These are phyloP conservation scores for Philereme transversata DNA, from an alignment of 2,888 invertebrate genomes.

Conservation along the genomic window DNA sequence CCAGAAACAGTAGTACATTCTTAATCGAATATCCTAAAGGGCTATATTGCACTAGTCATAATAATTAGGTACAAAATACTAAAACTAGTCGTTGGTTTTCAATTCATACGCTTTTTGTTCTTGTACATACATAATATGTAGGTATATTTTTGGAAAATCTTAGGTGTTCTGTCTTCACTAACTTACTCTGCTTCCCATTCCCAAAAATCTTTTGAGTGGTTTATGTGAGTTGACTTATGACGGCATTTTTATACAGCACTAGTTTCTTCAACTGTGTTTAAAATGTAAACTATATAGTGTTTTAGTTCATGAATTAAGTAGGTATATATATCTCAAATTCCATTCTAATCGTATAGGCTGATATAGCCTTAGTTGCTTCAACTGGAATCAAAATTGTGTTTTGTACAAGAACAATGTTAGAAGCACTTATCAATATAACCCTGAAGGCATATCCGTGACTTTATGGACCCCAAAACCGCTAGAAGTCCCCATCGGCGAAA, in stretches of 20 bases:
- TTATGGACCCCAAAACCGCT: conserved; percentile 81
- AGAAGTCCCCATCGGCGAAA: conserved; percentile 67
- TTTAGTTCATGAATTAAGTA: too few relatives aligned
- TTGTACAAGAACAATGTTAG: conserved; percentile 21
- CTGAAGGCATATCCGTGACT: conserved; percentile 89
- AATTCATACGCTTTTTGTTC: conserved; percentile 45
- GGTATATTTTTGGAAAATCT: too few relatives aligned
- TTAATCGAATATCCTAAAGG: conserved; percentile 44
- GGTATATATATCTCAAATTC: too few relatives aligned
- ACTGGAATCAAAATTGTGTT: conserved; percentile 1
- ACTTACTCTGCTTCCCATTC: too few relatives aligned
- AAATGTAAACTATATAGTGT: too few relatives aligned
- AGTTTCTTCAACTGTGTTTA: too few relatives aligned
- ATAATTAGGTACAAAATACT: conserved; percentile 70
- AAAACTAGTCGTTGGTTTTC: conserved; percentile 81
- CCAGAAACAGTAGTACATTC: conserved; percentile 35
- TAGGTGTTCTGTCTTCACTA: too few relatives aligned
- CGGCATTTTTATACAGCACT: too few relatives aligned
- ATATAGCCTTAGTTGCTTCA: too few relatives aligned
- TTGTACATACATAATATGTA: conserved; percentile 5
- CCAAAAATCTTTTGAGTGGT: too few relatives aligned
- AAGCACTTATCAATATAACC: conserved; percentile 83
- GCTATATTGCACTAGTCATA: conserved; percentile 79
- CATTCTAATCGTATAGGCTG: too few relatives aligned
- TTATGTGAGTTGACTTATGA: too few relatives aligned